These are phyloP conservation scores for Trichopria drosophilae DNA, from an alignment of 2,888 invertebrate species.

Conservation along the genomic window DNA sequence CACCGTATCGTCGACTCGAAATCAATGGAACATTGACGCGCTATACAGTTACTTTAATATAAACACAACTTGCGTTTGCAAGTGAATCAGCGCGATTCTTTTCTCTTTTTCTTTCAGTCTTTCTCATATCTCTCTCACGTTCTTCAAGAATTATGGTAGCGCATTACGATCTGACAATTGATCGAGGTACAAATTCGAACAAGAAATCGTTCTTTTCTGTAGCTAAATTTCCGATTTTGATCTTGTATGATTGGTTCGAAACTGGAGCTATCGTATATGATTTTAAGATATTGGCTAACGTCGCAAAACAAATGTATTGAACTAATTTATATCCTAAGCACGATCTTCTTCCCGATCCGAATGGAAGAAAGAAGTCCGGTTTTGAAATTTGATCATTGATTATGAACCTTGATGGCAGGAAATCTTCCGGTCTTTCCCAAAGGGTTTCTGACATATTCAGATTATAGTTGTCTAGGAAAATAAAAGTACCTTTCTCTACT, in stretches of 20 bases:
- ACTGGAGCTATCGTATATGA: conserved; percentile 61
- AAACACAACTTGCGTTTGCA: no score
- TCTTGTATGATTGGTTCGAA: conserved; percentile 59
- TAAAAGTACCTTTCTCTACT: conserved; percentile 66
- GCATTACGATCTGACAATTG: no score
- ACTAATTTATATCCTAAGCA: conserved; percentile 73
- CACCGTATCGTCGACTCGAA: no score
- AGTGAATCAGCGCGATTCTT: no score
- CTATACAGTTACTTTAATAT: no score
- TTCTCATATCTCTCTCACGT: no score
- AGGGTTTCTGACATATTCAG: conserved; percentile 66
- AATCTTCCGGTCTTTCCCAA: conserved; percentile 66
- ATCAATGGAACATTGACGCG: no score
- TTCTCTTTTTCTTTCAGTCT: no score
- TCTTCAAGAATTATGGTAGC: no score
- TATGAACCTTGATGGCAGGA: conserved; percentile 68
- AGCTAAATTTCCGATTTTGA: conserved; percentile 64
- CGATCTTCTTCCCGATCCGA: conserved; percentile 68
- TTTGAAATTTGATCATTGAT: conserved; percentile 62
- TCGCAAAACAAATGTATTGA: conserved; percentile 63
- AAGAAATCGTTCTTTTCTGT: no score
- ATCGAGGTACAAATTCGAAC: no score
- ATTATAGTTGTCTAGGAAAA: conserved; percentile 71
- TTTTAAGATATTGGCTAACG: conserved; percentile 62
- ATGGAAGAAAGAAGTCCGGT: conserved; percentile 69